Conservation (phyloP, 2,888 invertebrate genomes). For the Mythimna impura region DNA sequence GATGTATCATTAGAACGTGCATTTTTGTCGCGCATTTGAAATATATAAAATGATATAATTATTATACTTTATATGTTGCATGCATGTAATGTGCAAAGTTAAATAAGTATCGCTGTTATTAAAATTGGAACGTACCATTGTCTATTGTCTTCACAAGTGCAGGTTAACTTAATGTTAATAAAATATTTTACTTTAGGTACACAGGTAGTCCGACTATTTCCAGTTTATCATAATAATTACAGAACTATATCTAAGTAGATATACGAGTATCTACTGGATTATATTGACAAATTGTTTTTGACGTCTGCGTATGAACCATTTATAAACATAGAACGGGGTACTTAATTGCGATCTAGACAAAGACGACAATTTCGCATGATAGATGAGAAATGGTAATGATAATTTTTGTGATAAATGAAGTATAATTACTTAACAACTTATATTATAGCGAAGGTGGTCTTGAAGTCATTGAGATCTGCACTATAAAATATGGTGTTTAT, state of each 20-base stretch:
- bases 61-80: not conserved
- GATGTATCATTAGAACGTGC: not conserved
- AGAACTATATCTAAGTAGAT: constrained; percentile 8
- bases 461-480: constrained; percentile 24
- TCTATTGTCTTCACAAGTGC: constrained; percentile 50
- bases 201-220: constrained; percentile 1
- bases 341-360: not conserved
- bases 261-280: not conserved
- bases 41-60: not conserved
- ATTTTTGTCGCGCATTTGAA: constrained; percentile 1
- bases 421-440: constrained; percentile 8
- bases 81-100: constrained; percentile 12
- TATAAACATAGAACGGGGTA: not conserved
- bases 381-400: constrained; percentile 24
- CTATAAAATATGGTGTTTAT: constrained; percentile 27
- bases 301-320: not conserved
- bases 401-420: constrained; percentile 44
- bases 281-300: constrained; percentile 30
- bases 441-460: constrained; percentile 7
- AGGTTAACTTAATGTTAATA: constrained; percentile 27
- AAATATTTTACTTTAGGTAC: constrained; percentile 29
- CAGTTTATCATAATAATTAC: constrained; percentile 36
- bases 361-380: constrained; percentile 17
- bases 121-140: constrained; percentile 36
- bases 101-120: constrained; percentile 41